A percentile compares a stretch with the other conserved stretches of the same genome.
phyloP scores from a whole-genome alignment of 2,888 invertebrate genomes.

The Ditula angustiorana region DNA sequence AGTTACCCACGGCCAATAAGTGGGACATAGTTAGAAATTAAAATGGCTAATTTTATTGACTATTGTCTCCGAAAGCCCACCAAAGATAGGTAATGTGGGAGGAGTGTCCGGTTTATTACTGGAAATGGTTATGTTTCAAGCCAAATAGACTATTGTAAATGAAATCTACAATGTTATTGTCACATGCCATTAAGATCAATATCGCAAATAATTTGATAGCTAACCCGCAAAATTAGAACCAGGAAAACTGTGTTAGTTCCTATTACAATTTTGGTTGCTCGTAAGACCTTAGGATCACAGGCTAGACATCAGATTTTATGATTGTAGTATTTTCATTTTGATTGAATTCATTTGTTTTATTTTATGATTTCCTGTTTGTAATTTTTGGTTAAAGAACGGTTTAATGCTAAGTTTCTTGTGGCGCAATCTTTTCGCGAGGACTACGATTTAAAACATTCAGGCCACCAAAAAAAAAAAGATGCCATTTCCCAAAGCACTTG shows the following conservation, averaged over 20 bases:
- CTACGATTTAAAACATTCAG: too few species aligned
- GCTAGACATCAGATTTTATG: too few species aligned
- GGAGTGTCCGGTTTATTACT: not conserved
- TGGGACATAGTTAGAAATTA: slow-evolving; percentile 24
- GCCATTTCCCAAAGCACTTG: too few species aligned
- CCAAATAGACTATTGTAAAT: not conserved
- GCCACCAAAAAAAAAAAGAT: too few species aligned
- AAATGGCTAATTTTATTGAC: slow-evolving; percentile 19
- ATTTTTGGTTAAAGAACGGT: too few species aligned
- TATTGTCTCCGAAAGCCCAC: not conserved
- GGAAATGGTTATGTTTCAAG: not conserved
- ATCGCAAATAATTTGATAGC: not conserved
- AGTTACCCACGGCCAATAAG: slow-evolving; percentile 36
- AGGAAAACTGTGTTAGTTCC: not conserved
- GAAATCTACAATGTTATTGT: not conserved
- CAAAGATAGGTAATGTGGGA: slow-evolving; percentile 2
- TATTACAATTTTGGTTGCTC: not conserved
- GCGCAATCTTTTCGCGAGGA: too few species aligned
- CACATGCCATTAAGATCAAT: not conserved
- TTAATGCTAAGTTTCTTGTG: too few species aligned
- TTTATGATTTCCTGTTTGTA: too few species aligned
- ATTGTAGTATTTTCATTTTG: too few species aligned
- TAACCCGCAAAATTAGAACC: not conserved
- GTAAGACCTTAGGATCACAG: too few species aligned
- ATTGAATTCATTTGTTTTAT: too few species aligned